Base-by-base conservation (phyloP, 1,140 invertebrate genomes). In the Caenorhabditis inopinata region DNA sequence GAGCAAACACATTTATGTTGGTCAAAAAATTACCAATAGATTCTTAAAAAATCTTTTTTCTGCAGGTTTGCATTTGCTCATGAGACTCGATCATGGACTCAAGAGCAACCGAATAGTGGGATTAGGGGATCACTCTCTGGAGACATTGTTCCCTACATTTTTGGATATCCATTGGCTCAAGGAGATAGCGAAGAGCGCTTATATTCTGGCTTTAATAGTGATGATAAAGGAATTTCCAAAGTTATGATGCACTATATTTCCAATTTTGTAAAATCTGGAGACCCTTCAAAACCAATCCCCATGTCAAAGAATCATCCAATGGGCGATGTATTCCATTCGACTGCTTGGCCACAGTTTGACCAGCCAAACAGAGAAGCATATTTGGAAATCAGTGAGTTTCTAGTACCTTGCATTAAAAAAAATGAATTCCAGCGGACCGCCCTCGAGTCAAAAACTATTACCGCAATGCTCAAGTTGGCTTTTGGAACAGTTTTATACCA, bases 181-280 rank as follows among this genome's bases (percentile, higher is more conserved):
- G 82, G 48, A 21, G 84, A 86, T 27, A 85, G 85, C 35, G 82
- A 85, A 51, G 83, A 83, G 47, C 85, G 82, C 68, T 47, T 84
- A 11, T 85, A 85, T 74, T 76, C 38, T 27, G 78, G 95, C 90
- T 98, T 95, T 90, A 96, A 94, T 7, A 94, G 93, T 88, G 92
- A 93, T 21, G 96, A 98, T 91, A 92, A 93, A 74, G 92, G 93
- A 68, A 91, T 98, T 6, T 93, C 95, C 0, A 94, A 97, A 90
- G 93, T 93, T 76, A 93, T 96, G 62, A 97, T 98, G 91, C 92
- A 93, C 29, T 96, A 96, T 88, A 93, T 96, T 90, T 93, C 94
- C n/a, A 98, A 98, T 91, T 99, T 99, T 89, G 95, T 94, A 14
- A 94, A 94, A 88, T 94, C 93, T n/a, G 96, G 96, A 5, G 87